Percentiles rank a stretch among this genome's conserved stretches.
These are phyloP conservation scores for Rana temporaria DNA, from an alignment of 2,113 vertebrate genomes.

Conservation along the genomic window DNA sequence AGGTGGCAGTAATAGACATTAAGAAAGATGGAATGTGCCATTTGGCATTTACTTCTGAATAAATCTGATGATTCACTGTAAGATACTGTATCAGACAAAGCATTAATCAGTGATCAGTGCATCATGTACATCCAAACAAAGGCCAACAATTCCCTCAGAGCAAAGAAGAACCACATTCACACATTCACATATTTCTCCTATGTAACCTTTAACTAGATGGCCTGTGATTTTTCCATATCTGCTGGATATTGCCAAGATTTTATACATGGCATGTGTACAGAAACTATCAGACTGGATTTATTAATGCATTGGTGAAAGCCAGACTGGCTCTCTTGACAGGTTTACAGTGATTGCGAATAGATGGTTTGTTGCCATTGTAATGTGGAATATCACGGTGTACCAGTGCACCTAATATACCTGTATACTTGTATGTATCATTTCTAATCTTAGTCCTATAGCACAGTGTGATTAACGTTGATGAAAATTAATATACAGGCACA, in stretches of 20 bases:
- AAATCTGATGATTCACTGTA: slow-evolving; percentile 54
- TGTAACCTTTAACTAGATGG: slow-evolving; percentile 49
- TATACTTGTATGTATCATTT: too few relatives aligned
- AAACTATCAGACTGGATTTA: slow-evolving; percentile 13
- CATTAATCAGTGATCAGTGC: slow-evolving; percentile 53
- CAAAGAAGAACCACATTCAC: slow-evolving; percentile 18
- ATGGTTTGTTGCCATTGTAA: not conserved
- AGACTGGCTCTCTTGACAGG: slow-evolving; percentile 20
- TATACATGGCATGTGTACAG: slow-evolving; percentile 1
- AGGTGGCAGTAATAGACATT: slow-evolving; percentile 53
- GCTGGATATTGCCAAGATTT: slow-evolving; percentile 27
- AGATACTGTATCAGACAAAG: slow-evolving; percentile 21
- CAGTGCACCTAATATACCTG: too few relatives aligned
- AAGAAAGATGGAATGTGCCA: slow-evolving; percentile 49
- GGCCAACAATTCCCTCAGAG: slow-evolving; percentile 45
- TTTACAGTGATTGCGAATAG: not conserved
- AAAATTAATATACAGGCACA: too few relatives aligned
- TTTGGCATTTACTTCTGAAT: slow-evolving; percentile 54
- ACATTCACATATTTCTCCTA: slow-evolving; percentile 29
- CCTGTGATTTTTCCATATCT: slow-evolving; percentile 33
- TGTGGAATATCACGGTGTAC: too few relatives aligned
- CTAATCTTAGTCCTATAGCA: too few relatives aligned
- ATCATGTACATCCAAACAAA: slow-evolving; percentile 54
- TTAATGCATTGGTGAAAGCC: slow-evolving; percentile 5
- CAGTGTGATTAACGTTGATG: too few relatives aligned